Evolutionary conservation across 2,797 vertebrate species (phyloP), one percentile per base, ranked within the genome.

Genomic region (Stomatorhinus walkeri): DNA sequence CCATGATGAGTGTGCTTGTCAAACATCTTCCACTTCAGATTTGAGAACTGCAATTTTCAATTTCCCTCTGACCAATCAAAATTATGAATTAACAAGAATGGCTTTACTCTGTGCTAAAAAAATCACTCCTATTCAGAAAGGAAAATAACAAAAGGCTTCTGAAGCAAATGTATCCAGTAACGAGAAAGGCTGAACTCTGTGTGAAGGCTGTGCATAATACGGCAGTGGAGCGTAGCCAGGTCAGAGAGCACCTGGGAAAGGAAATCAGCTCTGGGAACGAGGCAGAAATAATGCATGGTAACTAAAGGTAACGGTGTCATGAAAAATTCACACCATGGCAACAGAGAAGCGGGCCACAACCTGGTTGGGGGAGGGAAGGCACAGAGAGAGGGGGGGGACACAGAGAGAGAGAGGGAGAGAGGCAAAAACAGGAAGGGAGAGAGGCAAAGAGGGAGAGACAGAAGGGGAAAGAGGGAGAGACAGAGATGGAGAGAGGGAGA

Each of bases 251-350:
- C 43, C 43, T 52, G 79, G 59, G 89, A 88, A 92, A 92, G 93
- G 92, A 90, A 87, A 64, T 64, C n/a, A 87, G 49, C 83, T 64
- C 52, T 51, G 61, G 68, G 88, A 89, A 61, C 2, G n/a, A 32
- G 36, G 93, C 92, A 95, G 95, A 95, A 96, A 96, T 96, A 96
- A 96, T 96, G 95, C 96, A 96, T 96, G 96, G 96, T 96, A 96
- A 96, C 96, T 95, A 96, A 96, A 96, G 96, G 95, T 95, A 96
- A 94, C 93, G 89, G 89, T 90, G 90, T 94, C 94, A 96, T 96
- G 90, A 96, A 96, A 96, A 94, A 96, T 96, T 96, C 93, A 96
- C 90, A 81, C 88, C 86, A 76, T 79, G 88, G 89, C 83, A 90
- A 86, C 46, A 83, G 89, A 89, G 89, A 89, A 90, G 72, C 87